Conservation (phyloP, 2,797 vertebrate species). For the Neomorphus geoffroyi region DNA sequence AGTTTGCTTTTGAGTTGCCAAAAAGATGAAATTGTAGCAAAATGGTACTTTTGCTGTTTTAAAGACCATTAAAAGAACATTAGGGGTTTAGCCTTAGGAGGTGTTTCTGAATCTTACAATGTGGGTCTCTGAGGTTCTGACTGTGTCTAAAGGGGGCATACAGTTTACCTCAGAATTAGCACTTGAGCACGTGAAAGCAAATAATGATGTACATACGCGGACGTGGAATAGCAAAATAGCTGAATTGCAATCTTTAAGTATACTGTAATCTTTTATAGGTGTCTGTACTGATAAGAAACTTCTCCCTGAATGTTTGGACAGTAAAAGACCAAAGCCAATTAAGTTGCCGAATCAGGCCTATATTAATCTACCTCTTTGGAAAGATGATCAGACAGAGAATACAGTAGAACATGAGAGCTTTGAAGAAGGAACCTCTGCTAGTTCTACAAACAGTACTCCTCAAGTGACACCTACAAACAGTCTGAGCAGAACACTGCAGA, state of each 20-base stretch:
- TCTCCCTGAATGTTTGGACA: constrained; percentile 80
- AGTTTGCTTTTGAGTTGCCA: neutral
- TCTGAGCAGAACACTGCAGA: constrained; percentile 78
- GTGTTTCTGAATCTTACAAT: neutral
- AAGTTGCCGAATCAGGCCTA: constrained; percentile 90
- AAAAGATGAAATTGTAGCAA: neutral
- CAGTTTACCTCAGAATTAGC: neutral
- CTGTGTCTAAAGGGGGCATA: neutral
- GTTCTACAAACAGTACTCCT: constrained; percentile 81
- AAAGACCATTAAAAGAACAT: neutral
- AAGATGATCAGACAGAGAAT: constrained; percentile 85
- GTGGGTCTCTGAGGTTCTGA: neutral
- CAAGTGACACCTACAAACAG: constrained; percentile 87
- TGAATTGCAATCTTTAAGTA: neutral
- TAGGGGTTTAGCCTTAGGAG: neutral
- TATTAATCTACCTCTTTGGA: constrained; percentile 92
- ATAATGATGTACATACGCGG: neutral
- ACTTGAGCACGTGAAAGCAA: neutral
- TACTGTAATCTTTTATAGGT: constrained; percentile 52
- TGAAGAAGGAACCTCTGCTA: constrained; percentile 82
- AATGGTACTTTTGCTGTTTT: neutral
- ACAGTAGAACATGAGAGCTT: constrained; percentile 68
- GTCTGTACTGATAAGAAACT: constrained; percentile 79
- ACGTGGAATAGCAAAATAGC: neutral
- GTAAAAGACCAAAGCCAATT: constrained; percentile 90